Conservation (phyloP, 2,113 vertebrate genomes). For the Calidris pygmaea region DNA sequence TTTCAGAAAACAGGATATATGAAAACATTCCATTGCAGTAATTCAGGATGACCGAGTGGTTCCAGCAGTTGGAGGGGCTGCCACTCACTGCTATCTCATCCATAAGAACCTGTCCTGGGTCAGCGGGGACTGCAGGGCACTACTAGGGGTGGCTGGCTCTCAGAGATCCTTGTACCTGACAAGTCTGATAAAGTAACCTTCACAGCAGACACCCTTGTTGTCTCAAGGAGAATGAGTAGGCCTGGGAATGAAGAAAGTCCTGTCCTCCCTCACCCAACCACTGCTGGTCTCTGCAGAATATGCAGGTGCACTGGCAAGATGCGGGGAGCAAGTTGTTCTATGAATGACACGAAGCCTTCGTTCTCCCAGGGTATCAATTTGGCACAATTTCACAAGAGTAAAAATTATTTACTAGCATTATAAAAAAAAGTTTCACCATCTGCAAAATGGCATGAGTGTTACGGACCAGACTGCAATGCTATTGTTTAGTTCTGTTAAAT, state of each 20-base stretch:
- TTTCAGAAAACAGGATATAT: not conserved
- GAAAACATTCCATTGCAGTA: not conserved
- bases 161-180: not conserved
- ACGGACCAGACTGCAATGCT: not conserved
- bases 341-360: not conserved
- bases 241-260: conserved; percentile 2
- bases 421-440: not conserved
- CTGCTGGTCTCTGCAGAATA: not conserved
- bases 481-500: not conserved
- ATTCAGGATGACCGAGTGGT: not conserved
- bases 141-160: not conserved
- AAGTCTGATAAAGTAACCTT: not conserved
- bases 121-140: not conserved
- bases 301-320: not conserved
- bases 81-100: not conserved
- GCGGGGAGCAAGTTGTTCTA: not conserved
- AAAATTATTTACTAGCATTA: not conserved
- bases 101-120: not conserved
- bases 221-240: not conserved
- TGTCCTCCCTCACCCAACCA: not conserved
- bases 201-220: not conserved
- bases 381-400: conserved; percentile 20
- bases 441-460: not conserved
- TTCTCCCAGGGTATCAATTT: conserved; percentile 8
- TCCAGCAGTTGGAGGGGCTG: not conserved